These are phyloP conservation scores for Drosophila guanche DNA, from an alignment of 1,140 invertebrate genomes.

Conservation along the genomic window DNA sequence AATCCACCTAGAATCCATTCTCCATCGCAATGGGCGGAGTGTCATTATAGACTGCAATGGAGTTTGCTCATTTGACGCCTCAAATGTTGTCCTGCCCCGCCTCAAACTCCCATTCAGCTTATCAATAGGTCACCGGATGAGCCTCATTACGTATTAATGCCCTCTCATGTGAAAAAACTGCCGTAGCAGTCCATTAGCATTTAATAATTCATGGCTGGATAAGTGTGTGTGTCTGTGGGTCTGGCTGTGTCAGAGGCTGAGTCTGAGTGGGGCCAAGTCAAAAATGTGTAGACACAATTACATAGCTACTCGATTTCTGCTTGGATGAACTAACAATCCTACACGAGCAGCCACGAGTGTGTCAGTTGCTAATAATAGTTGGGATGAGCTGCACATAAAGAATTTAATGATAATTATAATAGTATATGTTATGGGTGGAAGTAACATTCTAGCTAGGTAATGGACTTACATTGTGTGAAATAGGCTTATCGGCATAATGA, in stretches of 20 bases:
- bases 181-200: conserved; percentile 64
- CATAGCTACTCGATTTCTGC: conserved; percentile 16
- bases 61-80: conserved; percentile 59
- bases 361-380: conserved; percentile 26
- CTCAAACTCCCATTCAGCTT: background rate
- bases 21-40: background rate
- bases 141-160: conserved; percentile 72
- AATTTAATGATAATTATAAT: conserved; percentile 34
- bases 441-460: too few species aligned
- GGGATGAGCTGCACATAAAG: conserved; percentile 9
- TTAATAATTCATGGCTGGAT: conserved; percentile 70
- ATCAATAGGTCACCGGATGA: conserved; percentile 36
- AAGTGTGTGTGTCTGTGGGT: conserved; percentile 9
- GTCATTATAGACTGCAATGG: conserved; percentile 42
- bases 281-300: conserved; percentile 38
- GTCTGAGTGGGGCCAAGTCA: conserved; percentile 32
- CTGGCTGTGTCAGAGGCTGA: conserved; percentile 2
- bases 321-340: background rate
- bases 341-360: background rate
- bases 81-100: conserved; percentile 16
- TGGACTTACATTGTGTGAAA: too few species aligned
- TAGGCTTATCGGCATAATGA: too few species aligned
- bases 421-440: too few species aligned
- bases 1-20: conserved; percentile 4
- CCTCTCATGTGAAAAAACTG: conserved; percentile 78